Conservation (phyloP, 2,888 invertebrate genomes). For the Caenorhabditis auriculariae region DNA sequence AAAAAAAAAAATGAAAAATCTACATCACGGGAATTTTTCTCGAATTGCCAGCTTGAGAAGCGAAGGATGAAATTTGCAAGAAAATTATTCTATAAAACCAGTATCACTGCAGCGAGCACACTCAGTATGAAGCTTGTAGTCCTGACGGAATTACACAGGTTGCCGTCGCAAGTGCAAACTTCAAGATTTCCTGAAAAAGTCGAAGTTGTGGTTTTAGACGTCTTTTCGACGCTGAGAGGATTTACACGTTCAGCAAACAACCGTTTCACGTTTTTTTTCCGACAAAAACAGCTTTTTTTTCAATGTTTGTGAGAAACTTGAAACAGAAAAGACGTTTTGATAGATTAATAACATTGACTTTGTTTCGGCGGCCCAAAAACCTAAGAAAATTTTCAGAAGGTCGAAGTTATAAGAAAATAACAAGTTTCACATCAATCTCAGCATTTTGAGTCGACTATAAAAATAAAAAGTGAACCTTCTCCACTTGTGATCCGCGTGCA, state of each 20-base stretch:
- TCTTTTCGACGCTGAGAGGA: too few species aligned
- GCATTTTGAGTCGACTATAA: not conserved
- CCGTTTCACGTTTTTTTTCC: not conserved
- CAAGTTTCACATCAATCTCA: constrained; percentile 2
- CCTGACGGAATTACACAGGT: constrained; percentile 50
- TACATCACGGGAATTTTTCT: too few species aligned
- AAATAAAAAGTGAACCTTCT: constrained; percentile 40
- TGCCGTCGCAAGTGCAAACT: constrained; percentile 60
- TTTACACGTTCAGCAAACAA: not conserved
- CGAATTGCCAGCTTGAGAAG: too few species aligned
- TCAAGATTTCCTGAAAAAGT: constrained; percentile 57
- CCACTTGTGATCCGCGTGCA: constrained; percentile 58
- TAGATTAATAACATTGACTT: too few species aligned
- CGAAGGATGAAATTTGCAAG: not conserved
- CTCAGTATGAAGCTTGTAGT: not conserved
- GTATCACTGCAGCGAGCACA: not conserved
- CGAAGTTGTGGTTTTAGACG: too few species aligned
- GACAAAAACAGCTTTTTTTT: too few species aligned
- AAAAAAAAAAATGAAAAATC: too few species aligned
- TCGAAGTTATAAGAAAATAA: too few species aligned
- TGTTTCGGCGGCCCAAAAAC: too few species aligned
- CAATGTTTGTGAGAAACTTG: too few species aligned
- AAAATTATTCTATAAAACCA: not conserved
- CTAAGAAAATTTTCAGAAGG: too few species aligned
- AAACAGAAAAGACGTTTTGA: too few species aligned